phyloP scores from a whole-genome alignment of 2,113 vertebrate genomes.

The Forbesichthys agassizii region DNA sequence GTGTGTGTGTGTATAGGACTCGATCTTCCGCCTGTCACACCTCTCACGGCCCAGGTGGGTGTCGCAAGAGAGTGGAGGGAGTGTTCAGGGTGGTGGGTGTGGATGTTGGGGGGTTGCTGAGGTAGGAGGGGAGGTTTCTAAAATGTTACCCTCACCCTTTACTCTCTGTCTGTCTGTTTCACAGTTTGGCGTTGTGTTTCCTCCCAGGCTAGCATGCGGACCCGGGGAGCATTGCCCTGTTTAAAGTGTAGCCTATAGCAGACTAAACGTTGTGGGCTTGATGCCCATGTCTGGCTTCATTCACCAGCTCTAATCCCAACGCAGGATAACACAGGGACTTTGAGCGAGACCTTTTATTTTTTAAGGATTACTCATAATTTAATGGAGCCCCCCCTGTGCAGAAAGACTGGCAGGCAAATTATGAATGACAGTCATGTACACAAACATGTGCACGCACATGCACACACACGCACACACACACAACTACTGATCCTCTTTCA shows the following conservation, averaged over 20 bases:
- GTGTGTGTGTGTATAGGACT: constrained; percentile 10
- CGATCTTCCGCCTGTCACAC: background rate
- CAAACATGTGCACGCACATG: constrained; percentile 24
- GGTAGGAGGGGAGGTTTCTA: too few species aligned
- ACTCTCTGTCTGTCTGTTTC: too few species aligned
- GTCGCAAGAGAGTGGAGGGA: too few species aligned
- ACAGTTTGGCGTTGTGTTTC: too few species aligned
- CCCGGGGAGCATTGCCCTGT: too few species aligned
- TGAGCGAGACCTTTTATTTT: constrained; percentile 69
- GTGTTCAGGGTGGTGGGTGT: too few species aligned
- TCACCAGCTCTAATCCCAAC: constrained; percentile 41
- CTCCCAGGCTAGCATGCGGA: too few species aligned
- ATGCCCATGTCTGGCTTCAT: constrained; percentile 31
- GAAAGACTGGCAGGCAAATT: constrained; percentile 50
- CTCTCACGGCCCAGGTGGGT: constrained; percentile 7
- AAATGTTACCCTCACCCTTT: too few species aligned
- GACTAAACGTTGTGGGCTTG: constrained; percentile 13
- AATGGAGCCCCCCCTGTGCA: constrained; percentile 38
- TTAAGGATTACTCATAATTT: constrained; percentile 66
- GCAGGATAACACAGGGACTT: constrained; percentile 26
- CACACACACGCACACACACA: constrained; percentile 18
- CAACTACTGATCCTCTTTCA: background rate
- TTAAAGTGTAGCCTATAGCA: too few species aligned
- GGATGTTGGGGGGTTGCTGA: too few species aligned
- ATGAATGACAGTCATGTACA: constrained; percentile 24